Evolutionary conservation across 2,113 vertebrate genomes (phyloP).

Genomic region (Pygoscelis adeliae): DNA sequence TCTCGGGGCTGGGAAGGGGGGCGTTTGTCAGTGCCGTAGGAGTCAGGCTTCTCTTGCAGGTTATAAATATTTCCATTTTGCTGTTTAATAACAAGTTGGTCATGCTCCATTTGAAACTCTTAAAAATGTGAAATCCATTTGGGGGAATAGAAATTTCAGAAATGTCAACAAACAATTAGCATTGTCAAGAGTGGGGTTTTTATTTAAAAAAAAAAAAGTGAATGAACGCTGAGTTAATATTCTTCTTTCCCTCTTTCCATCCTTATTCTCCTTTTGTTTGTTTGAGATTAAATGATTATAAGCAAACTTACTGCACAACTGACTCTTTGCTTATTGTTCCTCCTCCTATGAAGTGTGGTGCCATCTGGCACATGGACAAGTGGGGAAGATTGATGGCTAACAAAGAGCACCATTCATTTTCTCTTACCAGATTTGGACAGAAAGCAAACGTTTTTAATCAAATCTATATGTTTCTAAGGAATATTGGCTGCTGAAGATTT

Average conservation of each 20-base stretch:
- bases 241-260: neutral
- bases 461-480: slow-evolving; percentile 68
- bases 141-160: neutral
- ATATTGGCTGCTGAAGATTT: slow-evolving; percentile 42
- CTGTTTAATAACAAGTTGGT: neutral
- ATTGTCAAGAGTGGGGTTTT: neutral
- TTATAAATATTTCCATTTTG: neutral
- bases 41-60: neutral
- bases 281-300: slow-evolving; percentile 26
- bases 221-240: neutral
- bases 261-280: slow-evolving; percentile 16
- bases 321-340: slow-evolving; percentile 53
- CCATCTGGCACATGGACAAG: slow-evolving; percentile 66
- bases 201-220: neutral
- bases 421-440: slow-evolving; percentile 46
- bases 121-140: neutral
- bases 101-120: neutral
- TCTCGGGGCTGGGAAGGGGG: neutral
- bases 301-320: slow-evolving; percentile 44
- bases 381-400: slow-evolving; percentile 56
- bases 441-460: slow-evolving; percentile 71
- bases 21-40: neutral
- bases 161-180: neutral
- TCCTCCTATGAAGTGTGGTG: neutral
- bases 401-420: slow-evolving; percentile 60